Percentiles rank a stretch among this genome's conserved stretches.
These are phyloP conservation scores for Phalloptychus januarius DNA, from an alignment of 2,797 vertebrate genomes.

Conservation along the genomic window DNA sequence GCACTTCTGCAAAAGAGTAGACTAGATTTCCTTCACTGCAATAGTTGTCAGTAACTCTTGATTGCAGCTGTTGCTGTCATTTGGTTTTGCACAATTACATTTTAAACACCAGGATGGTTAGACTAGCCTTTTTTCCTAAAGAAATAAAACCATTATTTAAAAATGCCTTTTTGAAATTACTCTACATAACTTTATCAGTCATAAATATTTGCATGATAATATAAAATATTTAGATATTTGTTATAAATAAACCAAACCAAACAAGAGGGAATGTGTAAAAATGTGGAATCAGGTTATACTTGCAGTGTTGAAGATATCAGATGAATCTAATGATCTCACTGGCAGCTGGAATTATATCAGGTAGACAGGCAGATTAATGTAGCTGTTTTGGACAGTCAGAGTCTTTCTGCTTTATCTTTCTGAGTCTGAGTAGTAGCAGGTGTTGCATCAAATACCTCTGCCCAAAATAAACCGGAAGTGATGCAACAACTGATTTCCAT, in stretches of 20 bases:
- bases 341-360: no score
- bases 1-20: background rate
- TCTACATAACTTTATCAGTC: background rate
- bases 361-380: no score
- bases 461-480: constrained; percentile 12
- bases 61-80: background rate
- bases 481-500: constrained; percentile 19
- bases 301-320: background rate
- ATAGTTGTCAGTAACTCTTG: background rate
- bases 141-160: background rate
- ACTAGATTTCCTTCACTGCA: background rate
- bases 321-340: background rate
- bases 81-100: background rate
- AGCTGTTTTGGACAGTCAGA: background rate
- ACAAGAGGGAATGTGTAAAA: background rate
- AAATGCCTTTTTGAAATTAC: background rate
- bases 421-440: background rate
- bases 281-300: background rate
- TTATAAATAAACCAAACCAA: background rate
- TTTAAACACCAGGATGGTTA: background rate
- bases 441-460: constrained; percentile 9
- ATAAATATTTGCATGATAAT: background rate
- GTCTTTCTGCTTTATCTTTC: background rate
- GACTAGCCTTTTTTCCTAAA: no score
- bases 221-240: background rate